Conservation (phyloP, 2,113 vertebrate species). For the Sciurus niger region DNA sequence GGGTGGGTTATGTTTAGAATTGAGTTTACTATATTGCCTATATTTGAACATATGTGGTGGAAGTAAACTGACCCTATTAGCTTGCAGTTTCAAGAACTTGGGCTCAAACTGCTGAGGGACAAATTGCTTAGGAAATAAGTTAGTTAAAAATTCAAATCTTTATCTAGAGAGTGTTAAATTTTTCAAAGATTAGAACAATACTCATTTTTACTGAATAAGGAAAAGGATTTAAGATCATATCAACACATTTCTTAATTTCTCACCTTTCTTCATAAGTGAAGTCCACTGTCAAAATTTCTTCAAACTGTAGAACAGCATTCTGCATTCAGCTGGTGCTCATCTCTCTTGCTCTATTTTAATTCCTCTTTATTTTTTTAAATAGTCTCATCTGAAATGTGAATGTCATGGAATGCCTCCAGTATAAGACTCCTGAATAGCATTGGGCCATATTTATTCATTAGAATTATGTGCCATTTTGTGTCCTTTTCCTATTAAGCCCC, state of each 20-base stretch:
- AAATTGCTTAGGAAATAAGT: slow-evolving; percentile 36
- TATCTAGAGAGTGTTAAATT: not conserved
- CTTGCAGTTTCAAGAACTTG: not conserved
- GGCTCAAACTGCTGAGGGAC: slow-evolving; percentile 43
- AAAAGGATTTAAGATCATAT: not conserved
- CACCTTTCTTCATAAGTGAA: not conserved
- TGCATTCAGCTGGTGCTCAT: not conserved
- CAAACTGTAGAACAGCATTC: not conserved
- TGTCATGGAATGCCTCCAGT: slow-evolving; percentile 53
- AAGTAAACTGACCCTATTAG: not conserved
- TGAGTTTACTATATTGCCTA: not conserved
- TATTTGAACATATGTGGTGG: not conserved
- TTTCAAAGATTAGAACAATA: not conserved
- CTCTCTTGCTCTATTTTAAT: slow-evolving; percentile 67
- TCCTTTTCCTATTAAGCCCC: slow-evolving; percentile 64
- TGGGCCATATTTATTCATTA: slow-evolving; percentile 72
- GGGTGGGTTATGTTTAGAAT: not conserved
- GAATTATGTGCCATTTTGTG: slow-evolving; percentile 68
- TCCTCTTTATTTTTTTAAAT: not conserved
- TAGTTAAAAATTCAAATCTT: slow-evolving; percentile 46
- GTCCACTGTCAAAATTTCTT: slow-evolving; percentile 2
- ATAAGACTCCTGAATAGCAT: slow-evolving; percentile 58
- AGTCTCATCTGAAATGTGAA: slow-evolving; percentile 54
- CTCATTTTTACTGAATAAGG: not conserved
- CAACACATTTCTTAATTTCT: slow-evolving; percentile 54